A percentile compares a stretch with the other conserved stretches of the same genome.
Evolutionary conservation across 2,797 vertebrate species (phyloP).

Genomic region (Enteromius trimaculatus): DNA sequence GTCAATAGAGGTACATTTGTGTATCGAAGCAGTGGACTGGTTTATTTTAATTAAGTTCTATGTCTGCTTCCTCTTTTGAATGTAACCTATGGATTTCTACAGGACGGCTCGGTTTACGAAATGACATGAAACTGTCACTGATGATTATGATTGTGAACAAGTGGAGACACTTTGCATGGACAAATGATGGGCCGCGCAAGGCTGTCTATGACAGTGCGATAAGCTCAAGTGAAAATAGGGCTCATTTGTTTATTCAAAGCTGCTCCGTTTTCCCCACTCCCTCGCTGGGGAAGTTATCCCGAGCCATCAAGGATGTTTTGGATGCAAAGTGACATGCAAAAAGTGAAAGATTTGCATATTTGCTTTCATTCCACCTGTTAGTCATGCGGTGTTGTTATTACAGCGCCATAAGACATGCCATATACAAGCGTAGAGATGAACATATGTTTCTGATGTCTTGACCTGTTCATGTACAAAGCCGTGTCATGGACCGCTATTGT

Average conservation of each 20-base stretch:
- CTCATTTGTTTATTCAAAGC: conserved; percentile 81
- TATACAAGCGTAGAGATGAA: neutral
- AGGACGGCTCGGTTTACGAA: conserved; percentile 50
- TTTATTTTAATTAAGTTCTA: neutral
- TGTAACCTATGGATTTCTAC: conserved; percentile 2
- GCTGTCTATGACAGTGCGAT: conserved; percentile 53
- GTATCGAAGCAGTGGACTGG: neutral
- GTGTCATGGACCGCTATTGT: neutral
- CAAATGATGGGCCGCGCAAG: conserved; percentile 46
- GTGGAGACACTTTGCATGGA: conserved; percentile 74
- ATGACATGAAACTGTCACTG: conserved; percentile 70
- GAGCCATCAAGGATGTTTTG: conserved; percentile 63
- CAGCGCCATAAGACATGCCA: neutral
- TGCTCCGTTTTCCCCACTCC: conserved; percentile 52
- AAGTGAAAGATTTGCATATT: conserved; percentile 74
- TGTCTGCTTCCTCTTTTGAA: conserved; percentile 49
- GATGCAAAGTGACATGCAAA: conserved; percentile 83
- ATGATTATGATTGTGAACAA: conserved; percentile 69
- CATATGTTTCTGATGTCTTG: neutral
- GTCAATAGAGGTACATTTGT: neutral
- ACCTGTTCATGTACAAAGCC: neutral
- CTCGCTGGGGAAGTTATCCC: conserved; percentile 39
- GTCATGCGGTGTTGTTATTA: conserved; percentile 38
- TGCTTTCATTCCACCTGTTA: conserved; percentile 55
- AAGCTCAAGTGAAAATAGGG: conserved; percentile 60